Evolutionary conservation across 2,888 invertebrate species (phyloP).

Genomic region (Chloroclysta siterata): DNA sequence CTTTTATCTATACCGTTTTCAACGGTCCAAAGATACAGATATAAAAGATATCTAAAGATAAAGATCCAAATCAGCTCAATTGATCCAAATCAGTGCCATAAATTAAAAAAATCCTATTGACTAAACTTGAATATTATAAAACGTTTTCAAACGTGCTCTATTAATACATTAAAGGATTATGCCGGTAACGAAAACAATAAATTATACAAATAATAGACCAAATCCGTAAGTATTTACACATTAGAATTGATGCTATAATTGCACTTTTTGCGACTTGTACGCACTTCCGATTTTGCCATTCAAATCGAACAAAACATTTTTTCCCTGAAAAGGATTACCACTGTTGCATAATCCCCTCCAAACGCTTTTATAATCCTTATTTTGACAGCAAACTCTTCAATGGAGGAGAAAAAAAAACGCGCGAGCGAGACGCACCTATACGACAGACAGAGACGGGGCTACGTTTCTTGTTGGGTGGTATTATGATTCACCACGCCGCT

Average conservation of each 20-base stretch:
- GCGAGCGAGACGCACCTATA: conserved; percentile 56
- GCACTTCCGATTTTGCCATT: conserved; percentile 3
- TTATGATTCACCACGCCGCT: conserved; percentile 65
- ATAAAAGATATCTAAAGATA: too few species aligned
- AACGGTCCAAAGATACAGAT: too few species aligned
- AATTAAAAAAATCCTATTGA: too few species aligned
- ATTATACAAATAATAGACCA: too few species aligned
- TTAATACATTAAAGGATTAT: too few species aligned
- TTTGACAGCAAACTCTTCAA: conserved; percentile 83
- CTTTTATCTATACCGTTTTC: too few species aligned
- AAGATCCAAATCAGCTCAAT: too few species aligned
- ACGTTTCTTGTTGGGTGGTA: conserved; percentile 71
- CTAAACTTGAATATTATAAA: too few species aligned
- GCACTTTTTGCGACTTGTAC: not conserved
- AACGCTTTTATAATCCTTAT: conserved; percentile 83
- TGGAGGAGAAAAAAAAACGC: conserved; percentile 67
- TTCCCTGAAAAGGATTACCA: conserved; percentile 26
- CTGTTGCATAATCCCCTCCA: conserved; percentile 68
- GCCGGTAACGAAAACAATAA: too few species aligned
- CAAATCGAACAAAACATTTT: conserved; percentile 2
- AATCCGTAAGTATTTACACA: too few species aligned
- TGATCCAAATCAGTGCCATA: too few species aligned
- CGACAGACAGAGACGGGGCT: conserved; percentile 49
- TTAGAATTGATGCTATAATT: not conserved
- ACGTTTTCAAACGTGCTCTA: not conserved